Base-by-base conservation (phyloP, 2,888 invertebrate species). In the Molanna angustata region DNA sequence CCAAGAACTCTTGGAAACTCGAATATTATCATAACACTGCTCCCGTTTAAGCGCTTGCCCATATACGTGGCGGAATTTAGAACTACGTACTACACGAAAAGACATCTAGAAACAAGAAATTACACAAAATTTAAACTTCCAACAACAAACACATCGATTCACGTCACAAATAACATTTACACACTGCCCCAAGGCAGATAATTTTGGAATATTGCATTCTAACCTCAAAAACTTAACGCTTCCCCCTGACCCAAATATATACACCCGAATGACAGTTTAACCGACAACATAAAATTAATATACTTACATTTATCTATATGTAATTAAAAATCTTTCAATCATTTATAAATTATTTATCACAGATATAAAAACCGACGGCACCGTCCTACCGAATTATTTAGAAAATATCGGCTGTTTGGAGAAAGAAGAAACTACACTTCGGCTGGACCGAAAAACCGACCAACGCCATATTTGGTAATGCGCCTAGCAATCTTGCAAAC, bases 1-100 rank as follows among this genome's bases (percentile, higher is more conserved):
- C 91, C 97, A 97, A 48, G 96, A 95, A 69, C 95, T 95, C 73
- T 96, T 94, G 60, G 95, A 95, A 61, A 97, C 95, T 70, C 94
- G 81, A 67, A 98, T 88, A 74, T 95, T 95, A 78, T 98, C 97
- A 78, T 94, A 97, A 78, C 96, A 96, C 76, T 94, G 92, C 71
- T 97, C 96, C 71, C 96, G 84, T 78, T 95, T 94, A 64, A 91
- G 78, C 64, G 92, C 86, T 32, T 58, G 58, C 57, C 73, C 73
- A 69, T 85, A 90, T 68, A 97, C 95, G 81, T 97, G 97, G 72
- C 96, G 92, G 80, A 96, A 97, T 82, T 97, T 97, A 72, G 95
- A 95, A 79, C 87, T 90, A 78, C 96, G 89, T 66, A 97, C 94
- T 74, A 94, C 94, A 74, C 94, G 90, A 83, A 94, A 94, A 79